phyloP scores from a whole-genome alignment of 23 tunicate genomes.

The Trididemnum nubilum region DNA sequence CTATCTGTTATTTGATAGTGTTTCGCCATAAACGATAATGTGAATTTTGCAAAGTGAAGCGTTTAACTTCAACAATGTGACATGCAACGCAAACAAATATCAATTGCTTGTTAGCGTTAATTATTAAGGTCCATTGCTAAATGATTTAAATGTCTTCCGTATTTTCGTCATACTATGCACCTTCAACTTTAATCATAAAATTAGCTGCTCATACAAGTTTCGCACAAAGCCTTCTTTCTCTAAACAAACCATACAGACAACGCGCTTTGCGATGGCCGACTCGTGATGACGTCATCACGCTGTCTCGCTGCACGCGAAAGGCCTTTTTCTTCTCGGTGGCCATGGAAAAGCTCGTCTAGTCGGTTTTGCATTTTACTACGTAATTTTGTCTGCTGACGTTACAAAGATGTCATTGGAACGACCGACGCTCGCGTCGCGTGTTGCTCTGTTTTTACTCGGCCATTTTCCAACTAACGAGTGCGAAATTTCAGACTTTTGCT shows the following conservation, averaged over 20 bases:
- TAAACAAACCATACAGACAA: neutral
- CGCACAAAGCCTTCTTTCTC: neutral
- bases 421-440: no score
- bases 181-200: neutral
- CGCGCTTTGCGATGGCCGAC: constrained; percentile 4
- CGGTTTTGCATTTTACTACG: no score
- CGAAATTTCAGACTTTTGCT: no score
- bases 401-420: no score
- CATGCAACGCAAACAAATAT: neutral
- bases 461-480: no score
- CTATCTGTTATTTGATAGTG: neutral
- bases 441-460: no score
- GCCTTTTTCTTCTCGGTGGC: constrained; percentile 29
- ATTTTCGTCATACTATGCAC: neutral
- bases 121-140: neutral
- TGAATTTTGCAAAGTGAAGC: neutral
- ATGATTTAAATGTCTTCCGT: neutral
- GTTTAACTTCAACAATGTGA: neutral
- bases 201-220: neutral
- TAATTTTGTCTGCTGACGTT: no score
- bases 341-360: constrained; percentile 3
- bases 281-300: constrained; percentile 21
- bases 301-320: neutral
- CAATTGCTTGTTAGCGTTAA: neutral
- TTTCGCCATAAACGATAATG: neutral